Evolutionary conservation across 2,888 invertebrate genomes (phyloP).

Genomic region (Lumbricus terrestris): DNA sequence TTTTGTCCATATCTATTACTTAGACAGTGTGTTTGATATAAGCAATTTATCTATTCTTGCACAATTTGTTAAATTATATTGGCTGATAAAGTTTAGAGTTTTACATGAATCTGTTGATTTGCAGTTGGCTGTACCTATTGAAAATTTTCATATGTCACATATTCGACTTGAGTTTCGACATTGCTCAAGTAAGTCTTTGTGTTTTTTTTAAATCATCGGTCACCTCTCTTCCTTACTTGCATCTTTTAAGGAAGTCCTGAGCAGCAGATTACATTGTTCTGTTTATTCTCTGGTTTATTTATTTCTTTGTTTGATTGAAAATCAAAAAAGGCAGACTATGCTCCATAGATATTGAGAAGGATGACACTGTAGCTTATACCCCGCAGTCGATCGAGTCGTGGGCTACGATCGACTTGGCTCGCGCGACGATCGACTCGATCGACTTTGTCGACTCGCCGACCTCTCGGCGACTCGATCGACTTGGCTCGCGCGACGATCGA

Average conservation of each 20-base stretch:
- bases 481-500: no score
- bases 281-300: not conserved
- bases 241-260: not conserved
- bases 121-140: constrained; percentile 82
- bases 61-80: no score
- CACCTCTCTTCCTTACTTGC: not conserved
- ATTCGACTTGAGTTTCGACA: constrained; percentile 87
- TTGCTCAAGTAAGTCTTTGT: constrained; percentile 76
- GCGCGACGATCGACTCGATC: no score
- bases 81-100: no score
- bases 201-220: not conserved
- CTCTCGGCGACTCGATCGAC: no score
- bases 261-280: not conserved
- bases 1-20: no score
- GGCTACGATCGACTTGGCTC: no score
- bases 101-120: constrained; percentile 54
- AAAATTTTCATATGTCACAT: constrained; percentile 87
- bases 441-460: no score
- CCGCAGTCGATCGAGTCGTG: no score
- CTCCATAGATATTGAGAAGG: not conserved
- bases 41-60: no score
- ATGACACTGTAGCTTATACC: no score
- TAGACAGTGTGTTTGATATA: no score
- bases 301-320: not conserved
- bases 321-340: not conserved